Percentiles rank a stretch among this genome's conserved stretches.
Evolutionary conservation across 1,140 invertebrate genomes (phyloP).

Genomic region (Pectinophora gossypiella): DNA sequence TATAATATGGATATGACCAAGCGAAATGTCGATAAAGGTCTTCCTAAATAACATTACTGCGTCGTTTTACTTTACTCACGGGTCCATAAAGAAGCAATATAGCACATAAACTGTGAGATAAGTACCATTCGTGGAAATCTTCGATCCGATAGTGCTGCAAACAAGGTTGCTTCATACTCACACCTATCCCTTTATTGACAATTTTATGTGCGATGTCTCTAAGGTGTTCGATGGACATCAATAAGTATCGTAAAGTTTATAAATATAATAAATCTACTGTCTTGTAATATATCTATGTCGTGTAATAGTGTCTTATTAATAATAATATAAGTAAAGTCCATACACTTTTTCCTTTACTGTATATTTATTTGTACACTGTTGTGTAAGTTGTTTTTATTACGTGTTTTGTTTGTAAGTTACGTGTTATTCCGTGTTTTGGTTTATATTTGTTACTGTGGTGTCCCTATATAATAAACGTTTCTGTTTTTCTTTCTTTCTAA

Average conservation of each 20-base stretch:
- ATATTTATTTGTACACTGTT: too few relatives aligned
- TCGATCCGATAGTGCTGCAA: slow-evolving; percentile 2
- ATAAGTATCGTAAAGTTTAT: slow-evolving; percentile 22
- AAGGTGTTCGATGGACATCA: slow-evolving; percentile 21
- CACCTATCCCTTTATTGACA: slow-evolving; percentile 25
- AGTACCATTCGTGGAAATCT: slow-evolving; percentile 4
- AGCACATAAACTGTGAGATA: background rate
- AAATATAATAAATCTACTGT: slow-evolving; percentile 20
- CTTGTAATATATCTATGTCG: slow-evolving; percentile 12
- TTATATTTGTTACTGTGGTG: too few relatives aligned
- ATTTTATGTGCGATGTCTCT: slow-evolving; percentile 21
- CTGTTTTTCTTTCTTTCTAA: too few relatives aligned
- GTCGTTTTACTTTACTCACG: background rate
- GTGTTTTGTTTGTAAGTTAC: too few relatives aligned
- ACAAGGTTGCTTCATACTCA: slow-evolving; percentile 4
- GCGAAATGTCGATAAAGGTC: background rate
- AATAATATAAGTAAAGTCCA: too few relatives aligned
- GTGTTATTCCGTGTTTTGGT: too few relatives aligned
- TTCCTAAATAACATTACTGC: background rate
- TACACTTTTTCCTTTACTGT: too few relatives aligned
- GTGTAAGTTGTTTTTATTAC: too few relatives aligned
- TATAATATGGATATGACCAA: too few relatives aligned
- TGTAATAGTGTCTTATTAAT: too few relatives aligned
- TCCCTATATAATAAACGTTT: too few relatives aligned
- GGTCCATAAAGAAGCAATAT: background rate